Evolutionary conservation across 2,113 vertebrate species (phyloP).

Genomic region (Notechis scutatus): DNA sequence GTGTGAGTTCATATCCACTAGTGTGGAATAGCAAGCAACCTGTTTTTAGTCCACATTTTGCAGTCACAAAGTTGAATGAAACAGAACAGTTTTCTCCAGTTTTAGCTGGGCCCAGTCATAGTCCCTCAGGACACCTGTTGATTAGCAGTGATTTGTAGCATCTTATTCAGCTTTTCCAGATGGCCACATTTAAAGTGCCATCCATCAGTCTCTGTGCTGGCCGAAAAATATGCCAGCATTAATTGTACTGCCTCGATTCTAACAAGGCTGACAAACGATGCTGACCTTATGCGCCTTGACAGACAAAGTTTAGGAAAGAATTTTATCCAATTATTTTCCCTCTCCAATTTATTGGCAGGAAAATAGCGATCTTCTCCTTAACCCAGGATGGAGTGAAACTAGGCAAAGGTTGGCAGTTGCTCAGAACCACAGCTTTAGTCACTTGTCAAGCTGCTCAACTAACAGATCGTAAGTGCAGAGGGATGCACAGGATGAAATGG

Average conservation of each 20-base stretch:
- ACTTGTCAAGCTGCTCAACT: neutral
- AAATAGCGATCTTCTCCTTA: neutral
- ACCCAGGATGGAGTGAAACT: neutral
- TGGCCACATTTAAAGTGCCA: neutral
- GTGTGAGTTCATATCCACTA: neutral
- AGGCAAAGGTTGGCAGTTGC: neutral
- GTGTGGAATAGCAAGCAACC: neutral
- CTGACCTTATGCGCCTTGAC: neutral
- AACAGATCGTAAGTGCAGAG: neutral
- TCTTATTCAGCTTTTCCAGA: neutral
- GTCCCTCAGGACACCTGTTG: neutral
- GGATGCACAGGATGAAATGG: neutral
- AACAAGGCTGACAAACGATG: neutral
- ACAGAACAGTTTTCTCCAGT: neutral
- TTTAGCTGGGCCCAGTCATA: neutral
- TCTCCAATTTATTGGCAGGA: neutral
- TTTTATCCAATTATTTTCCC: neutral
- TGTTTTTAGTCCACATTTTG: neutral
- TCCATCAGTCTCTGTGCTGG: neutral
- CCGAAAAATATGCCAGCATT: neutral
- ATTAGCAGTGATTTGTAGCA: neutral
- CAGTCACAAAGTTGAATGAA: neutral
- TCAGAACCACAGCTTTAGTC: neutral
- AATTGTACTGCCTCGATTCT: neutral
- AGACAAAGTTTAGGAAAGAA: neutral